Percentiles rank a stretch among this genome's conserved stretches.
These are phyloP conservation scores for Penaeus monodon DNA, from an alignment of 2,888 invertebrate species.

Conservation along the genomic window DNA sequence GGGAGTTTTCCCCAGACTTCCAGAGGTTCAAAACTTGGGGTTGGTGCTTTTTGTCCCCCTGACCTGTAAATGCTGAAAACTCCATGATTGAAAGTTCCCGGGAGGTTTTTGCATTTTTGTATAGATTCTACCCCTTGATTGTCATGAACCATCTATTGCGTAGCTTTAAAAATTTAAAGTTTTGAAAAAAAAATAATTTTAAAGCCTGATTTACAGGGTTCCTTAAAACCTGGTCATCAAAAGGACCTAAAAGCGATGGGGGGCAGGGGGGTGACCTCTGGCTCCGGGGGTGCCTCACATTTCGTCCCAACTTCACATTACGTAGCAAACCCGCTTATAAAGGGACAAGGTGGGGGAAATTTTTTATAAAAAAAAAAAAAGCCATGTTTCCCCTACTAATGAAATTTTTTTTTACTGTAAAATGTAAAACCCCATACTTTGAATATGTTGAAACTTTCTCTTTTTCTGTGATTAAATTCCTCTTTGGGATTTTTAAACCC, in stretches of 20 bases:
- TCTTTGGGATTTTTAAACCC: too few relatives aligned
- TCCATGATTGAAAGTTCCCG: constrained; percentile 87
- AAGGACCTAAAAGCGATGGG: constrained; percentile 76
- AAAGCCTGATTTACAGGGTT: constrained; percentile 29
- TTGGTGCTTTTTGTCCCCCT: constrained; percentile 96
- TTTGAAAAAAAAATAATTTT: too few relatives aligned
- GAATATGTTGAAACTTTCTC: not conserved
- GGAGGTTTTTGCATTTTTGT: constrained; percentile 72
- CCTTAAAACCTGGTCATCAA: constrained; percentile 84
- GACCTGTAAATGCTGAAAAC: constrained; percentile 98
- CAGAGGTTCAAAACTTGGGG: constrained; percentile 73
- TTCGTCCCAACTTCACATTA: constrained; percentile 92
- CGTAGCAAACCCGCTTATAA: constrained; percentile 87
- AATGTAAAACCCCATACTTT: too few relatives aligned
- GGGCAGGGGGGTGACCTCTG: constrained; percentile 90
- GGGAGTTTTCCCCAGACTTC: constrained; percentile 79
- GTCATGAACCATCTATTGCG: not conserved
- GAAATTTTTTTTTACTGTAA: too few relatives aligned
- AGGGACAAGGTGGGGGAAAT: constrained; percentile 81
- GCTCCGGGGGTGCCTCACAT: constrained; percentile 96
- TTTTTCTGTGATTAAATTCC: not conserved
- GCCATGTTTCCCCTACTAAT: too few relatives aligned
- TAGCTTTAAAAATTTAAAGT: too few relatives aligned
- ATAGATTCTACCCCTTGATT: not conserved
- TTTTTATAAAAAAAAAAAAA: too few relatives aligned